Conservation (phyloP, 2,888 invertebrate species). For the Cynaeus angustus region DNA sequence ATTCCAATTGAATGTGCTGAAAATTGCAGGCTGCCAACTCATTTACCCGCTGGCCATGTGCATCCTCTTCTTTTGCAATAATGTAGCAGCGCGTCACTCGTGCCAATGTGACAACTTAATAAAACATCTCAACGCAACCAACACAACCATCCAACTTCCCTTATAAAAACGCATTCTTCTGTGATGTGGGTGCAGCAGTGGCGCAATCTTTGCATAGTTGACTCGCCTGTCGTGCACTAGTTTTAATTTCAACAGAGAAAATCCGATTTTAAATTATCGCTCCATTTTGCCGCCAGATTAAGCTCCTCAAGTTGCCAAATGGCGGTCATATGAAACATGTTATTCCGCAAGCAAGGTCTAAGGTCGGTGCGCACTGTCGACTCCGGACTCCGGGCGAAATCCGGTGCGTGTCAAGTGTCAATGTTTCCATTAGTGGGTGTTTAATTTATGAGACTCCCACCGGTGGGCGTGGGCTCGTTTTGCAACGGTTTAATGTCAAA, state of each 20-base stretch:
- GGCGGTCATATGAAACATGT: constrained; percentile 61
- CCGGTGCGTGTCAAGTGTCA: constrained; percentile 50
- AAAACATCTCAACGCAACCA: constrained; percentile 26
- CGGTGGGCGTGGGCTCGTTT: constrained; percentile 43
- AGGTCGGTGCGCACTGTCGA: constrained; percentile 58
- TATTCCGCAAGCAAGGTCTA: constrained; percentile 66
- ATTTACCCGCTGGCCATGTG: not conserved
- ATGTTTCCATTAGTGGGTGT: constrained; percentile 56
- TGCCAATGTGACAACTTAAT: constrained; percentile 27
- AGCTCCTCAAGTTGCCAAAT: constrained; percentile 55
- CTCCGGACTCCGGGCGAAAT: constrained; percentile 33
- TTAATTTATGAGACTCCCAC: constrained; percentile 54
- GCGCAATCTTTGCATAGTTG: constrained; percentile 56
- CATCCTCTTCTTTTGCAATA: not conserved
- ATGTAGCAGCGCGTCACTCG: constrained; percentile 10
- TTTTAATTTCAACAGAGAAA: constrained; percentile 58
- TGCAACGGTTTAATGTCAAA: constrained; percentile 45
- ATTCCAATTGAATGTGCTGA: not conserved
- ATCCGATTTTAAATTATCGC: constrained; percentile 46
- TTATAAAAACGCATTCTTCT: constrained; percentile 54
- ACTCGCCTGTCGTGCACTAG: constrained; percentile 55
- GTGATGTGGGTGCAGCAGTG: constrained; percentile 61
- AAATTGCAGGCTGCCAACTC: constrained; percentile 1
- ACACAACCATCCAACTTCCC: constrained; percentile 19
- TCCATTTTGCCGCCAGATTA: constrained; percentile 42